Evolutionary conservation across 2,113 vertebrate genomes (phyloP), one percentile per base, ranked within the genome.

Genomic region (Tupaia chinensis): DNA sequence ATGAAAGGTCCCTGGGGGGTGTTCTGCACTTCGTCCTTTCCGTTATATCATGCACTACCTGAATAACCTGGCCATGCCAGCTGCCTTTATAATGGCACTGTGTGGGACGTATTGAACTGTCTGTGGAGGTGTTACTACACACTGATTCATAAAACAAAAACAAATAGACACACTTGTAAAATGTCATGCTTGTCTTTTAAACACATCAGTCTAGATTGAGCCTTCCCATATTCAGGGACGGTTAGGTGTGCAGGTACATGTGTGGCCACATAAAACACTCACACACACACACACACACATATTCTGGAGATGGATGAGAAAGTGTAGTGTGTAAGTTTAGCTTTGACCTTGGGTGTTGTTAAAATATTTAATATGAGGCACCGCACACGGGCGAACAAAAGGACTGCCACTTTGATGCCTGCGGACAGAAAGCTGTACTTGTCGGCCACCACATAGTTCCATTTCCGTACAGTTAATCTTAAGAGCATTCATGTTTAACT

Each of bases 301-400:
- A 82, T 96, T 98, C 96, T 95, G 76, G 89, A 94, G 98, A 96
- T 90, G 97, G 97, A 97, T 97, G 93, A 97, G 93, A 97, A 98
- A 98, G 95, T 91, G 90, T 92, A 98, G 95, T 91, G 90, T 92
- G 89, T 95, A 97, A 91, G 94, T 95, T 97, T 97, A 95, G n/a
- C 91, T 98, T 97, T 97, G 97, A 97, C 84, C 92, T 96, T 85
- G 85, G 17, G 92, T 95, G 96, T 89, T 84, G 90, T 0, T 32
- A 86, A 98, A 96, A 94, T 97, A 97, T 97, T 97, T 96, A 96
- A 95, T 91, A 34, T 58, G 94, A 98, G 97, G 96, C 90, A 96
- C 95, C 25, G 81, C 89, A 93, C 53, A 90, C 93, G 92, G 72
- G 87, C 69, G 78, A 96, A 98, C 95, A 98, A 98, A 98, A 97